Evolutionary conservation across 2,888 invertebrate genomes (phyloP).

Genomic region (Phragmatobia fuliginosa): DNA sequence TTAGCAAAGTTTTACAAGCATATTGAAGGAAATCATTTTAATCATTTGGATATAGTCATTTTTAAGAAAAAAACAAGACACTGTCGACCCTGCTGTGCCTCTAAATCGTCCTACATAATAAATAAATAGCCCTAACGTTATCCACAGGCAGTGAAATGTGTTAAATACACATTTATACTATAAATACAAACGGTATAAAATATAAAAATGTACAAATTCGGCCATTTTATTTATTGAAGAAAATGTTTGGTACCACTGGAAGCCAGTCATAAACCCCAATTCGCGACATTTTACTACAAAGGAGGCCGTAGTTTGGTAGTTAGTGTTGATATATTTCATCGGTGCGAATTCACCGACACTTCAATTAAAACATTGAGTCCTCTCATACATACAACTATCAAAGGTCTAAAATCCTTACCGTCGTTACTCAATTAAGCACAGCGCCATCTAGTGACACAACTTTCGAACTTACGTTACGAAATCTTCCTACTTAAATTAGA

Average conservation of each 20-base stretch:
- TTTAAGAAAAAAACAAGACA: no score
- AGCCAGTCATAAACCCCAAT: not conserved
- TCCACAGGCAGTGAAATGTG: not conserved
- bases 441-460: constrained; percentile 24
- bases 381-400: not conserved
- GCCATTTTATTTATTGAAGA: not conserved
- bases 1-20: no score
- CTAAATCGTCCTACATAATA: no score
- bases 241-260: not conserved
- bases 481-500: constrained; percentile 2
- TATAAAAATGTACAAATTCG: not conserved
- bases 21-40: no score
- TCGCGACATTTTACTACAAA: not conserved
- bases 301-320: not conserved
- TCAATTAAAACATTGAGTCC: not conserved
- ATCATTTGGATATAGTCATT: no score
- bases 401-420: not conserved
- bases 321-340: not conserved
- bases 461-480: constrained; percentile 14
- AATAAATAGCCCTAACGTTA: no score
- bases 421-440: constrained; percentile 31
- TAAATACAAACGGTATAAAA: not conserved
- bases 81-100: no score
- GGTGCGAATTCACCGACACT: not conserved
- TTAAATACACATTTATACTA: not conserved